phyloP scores from a whole-genome alignment of 2,888 invertebrate species.

The Noctuana brunneofusca region DNA sequence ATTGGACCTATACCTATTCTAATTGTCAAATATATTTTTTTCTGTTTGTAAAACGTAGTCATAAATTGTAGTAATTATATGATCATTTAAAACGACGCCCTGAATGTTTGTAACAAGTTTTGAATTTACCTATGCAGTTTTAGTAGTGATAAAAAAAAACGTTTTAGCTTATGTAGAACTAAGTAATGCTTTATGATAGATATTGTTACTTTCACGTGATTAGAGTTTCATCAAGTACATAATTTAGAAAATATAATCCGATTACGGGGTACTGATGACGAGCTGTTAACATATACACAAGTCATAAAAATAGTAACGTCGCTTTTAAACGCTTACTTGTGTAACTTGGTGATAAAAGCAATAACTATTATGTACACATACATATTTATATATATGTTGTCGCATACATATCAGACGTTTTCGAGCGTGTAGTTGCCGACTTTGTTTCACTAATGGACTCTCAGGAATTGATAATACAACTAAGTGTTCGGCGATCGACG shows the following conservation, averaged over 20 bases:
- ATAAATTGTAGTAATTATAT: no score
- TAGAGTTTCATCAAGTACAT: not conserved
- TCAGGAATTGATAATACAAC: conserved; percentile 34
- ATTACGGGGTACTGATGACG: not conserved
- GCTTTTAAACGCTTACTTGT: not conserved
- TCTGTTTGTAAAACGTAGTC: no score
- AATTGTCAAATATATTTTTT: no score
- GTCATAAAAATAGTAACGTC: not conserved
- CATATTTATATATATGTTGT: conserved; percentile 5
- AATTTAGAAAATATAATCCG: not conserved
- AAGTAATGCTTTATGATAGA: no score
- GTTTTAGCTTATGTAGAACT: no score
- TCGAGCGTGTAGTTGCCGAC: conserved; percentile 10
- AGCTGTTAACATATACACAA: not conserved
- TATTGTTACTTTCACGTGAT: no score
- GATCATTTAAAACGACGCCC: no score
- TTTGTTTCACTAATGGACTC: conserved; percentile 16
- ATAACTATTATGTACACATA: conserved; percentile 14
- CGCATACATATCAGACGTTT: conserved; percentile 22
- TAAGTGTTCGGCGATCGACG: conserved; percentile 28
- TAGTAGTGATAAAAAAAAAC: not conserved
- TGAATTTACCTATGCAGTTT: no score
- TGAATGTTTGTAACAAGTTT: no score
- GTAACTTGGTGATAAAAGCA: conserved; percentile 2
- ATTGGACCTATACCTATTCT: no score